Conservation (phyloP, 2,113 vertebrate species). For the Cyprinodon variegatus region DNA sequence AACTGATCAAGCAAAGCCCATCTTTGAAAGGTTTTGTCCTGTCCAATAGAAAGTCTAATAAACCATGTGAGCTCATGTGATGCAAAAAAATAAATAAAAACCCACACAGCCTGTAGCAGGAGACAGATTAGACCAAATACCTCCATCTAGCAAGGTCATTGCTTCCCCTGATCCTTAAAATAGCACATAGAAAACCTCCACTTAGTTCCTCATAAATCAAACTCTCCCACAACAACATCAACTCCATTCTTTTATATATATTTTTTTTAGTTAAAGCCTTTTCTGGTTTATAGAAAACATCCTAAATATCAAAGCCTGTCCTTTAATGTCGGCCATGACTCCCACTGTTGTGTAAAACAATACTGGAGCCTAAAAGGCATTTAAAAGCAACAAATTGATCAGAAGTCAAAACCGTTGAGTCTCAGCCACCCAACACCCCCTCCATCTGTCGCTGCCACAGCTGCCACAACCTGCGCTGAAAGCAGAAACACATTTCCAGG, state of each 20-base stretch:
- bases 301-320: neutral
- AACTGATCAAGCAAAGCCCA: neutral
- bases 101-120: neutral
- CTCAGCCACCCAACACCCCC: slow-evolving; percentile 21
- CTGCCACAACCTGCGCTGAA: slow-evolving; percentile 23
- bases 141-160: neutral
- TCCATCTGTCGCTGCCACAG: slow-evolving; percentile 56
- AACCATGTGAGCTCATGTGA: slow-evolving; percentile 3
- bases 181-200: neutral
- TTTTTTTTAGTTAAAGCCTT: too few relatives aligned
- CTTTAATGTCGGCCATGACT: neutral
- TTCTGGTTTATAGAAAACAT: neutral
- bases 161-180: neutral
- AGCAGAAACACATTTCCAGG: neutral
- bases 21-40: neutral
- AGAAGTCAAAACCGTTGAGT: slow-evolving; percentile 5
- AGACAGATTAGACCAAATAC: neutral
- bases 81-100: neutral
- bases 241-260: neutral
- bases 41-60: neutral
- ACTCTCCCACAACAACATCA: neutral
- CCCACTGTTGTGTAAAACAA: neutral
- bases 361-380: neutral
- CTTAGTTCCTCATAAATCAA: neutral
- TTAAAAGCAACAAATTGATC: slow-evolving; percentile 24